These are phyloP conservation scores for Allacma fusca DNA, from an alignment of 2,888 invertebrate genomes.

Conservation along the genomic window DNA sequence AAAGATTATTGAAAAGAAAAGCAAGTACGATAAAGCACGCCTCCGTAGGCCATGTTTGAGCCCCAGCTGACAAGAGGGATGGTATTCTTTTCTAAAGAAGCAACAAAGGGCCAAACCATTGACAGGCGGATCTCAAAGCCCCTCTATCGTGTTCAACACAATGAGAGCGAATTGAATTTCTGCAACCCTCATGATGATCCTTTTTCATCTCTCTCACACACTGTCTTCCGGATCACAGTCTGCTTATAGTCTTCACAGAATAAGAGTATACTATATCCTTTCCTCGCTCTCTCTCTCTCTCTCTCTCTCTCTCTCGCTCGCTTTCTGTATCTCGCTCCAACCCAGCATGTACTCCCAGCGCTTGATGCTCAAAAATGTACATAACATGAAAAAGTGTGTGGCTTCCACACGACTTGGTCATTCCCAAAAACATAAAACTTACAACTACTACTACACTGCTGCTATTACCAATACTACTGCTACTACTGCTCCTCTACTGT, in stretches of 20 bases:
- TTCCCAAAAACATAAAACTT: too few relatives aligned
- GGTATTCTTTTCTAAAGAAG: conserved; percentile 43
- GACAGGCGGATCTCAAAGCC: conserved; percentile 47
- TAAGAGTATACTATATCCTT: conserved; percentile 22
- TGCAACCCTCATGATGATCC: conserved; percentile 43
- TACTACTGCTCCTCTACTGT: too few relatives aligned
- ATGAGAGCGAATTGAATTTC: conserved; percentile 49
- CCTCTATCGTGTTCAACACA: conserved; percentile 45
- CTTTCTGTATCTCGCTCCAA: conserved; percentile 14
- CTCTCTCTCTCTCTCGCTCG: not conserved
- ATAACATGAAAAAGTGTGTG: not conserved
- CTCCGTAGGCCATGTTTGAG: conserved; percentile 52
- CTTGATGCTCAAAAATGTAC: not conserved
- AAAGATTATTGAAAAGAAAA: conserved; percentile 46
- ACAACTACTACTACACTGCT: too few relatives aligned
- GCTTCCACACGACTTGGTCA: not conserved
- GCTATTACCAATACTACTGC: too few relatives aligned
- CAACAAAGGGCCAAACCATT: conserved; percentile 47
- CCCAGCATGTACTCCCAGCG: not conserved
- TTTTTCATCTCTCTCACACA: conserved; percentile 40
- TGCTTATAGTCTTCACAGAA: conserved; percentile 13
- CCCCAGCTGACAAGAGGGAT: conserved; percentile 48
- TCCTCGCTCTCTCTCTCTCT: not conserved
- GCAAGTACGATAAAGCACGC: conserved; percentile 47
- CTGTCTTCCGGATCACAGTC: conserved; percentile 37